phyloP scores from a whole-genome alignment of 1,140 invertebrate genomes.

The Formica selysi region DNA sequence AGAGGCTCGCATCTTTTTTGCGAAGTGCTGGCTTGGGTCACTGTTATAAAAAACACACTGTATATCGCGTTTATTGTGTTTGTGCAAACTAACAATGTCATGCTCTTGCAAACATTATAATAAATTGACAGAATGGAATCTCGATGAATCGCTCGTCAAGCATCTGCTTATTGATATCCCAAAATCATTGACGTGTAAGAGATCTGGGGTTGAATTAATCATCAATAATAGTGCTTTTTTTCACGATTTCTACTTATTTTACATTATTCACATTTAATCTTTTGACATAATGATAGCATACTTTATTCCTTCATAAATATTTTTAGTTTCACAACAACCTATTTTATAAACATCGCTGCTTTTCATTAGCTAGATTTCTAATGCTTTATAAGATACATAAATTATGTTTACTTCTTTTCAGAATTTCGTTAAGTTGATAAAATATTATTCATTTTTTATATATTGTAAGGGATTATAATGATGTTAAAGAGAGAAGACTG shows the following conservation, averaged over 20 bases:
- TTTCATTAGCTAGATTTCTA: neutral
- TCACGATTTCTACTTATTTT: neutral
- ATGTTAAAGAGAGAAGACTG: neutral
- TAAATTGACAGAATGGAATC: neutral
- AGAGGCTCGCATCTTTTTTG: neutral
- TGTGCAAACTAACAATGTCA: neutral
- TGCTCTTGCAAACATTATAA: neutral
- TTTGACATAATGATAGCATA: neutral
- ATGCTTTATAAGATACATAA: neutral
- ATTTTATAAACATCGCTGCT: neutral
- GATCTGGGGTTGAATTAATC: slow-evolving; percentile 2
- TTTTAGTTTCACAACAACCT: neutral
- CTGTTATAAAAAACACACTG: neutral
- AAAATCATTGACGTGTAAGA: neutral
- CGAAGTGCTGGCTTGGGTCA: neutral
- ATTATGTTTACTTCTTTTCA: neutral
- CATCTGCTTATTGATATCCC: neutral
- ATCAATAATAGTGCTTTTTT: neutral
- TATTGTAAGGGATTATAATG: neutral
- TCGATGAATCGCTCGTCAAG: neutral
- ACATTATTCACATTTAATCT: neutral
- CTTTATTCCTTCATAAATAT: neutral
- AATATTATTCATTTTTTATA: neutral
- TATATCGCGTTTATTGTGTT: neutral
- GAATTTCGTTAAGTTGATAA: neutral